Evolutionary conservation across 2,888 invertebrate species (phyloP).

Genomic region (Sisyra terminalis): DNA sequence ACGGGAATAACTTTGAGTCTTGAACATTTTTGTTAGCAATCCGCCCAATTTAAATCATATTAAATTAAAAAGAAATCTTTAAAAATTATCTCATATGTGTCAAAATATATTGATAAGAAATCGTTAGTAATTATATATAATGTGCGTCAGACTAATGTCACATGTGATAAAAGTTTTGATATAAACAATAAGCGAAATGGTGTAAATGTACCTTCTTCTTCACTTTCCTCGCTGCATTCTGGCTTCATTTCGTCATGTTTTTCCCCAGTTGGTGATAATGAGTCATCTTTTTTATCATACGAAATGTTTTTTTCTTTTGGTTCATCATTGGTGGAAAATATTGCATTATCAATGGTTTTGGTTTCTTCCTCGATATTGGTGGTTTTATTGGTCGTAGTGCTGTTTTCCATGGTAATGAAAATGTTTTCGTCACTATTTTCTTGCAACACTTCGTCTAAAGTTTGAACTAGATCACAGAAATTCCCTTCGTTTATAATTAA

Average conservation of each 20-base stretch:
- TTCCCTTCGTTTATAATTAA: slow-evolving; percentile 41
- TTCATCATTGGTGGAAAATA: neutral
- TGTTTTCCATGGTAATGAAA: neutral
- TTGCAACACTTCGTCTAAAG: slow-evolving; percentile 37
- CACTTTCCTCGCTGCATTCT: slow-evolving; percentile 40
- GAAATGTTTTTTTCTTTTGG: too few relatives aligned
- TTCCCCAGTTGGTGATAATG: slow-evolving; percentile 30
- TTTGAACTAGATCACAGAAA: slow-evolving; percentile 41
- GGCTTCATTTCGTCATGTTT: slow-evolving; percentile 71
- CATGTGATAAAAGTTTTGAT: too few relatives aligned
- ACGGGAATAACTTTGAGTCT: slow-evolving; percentile 4
- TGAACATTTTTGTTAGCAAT: neutral
- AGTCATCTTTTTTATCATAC: slow-evolving; percentile 14
- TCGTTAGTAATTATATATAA: neutral
- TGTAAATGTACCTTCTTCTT: slow-evolving; percentile 57
- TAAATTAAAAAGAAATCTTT: slow-evolving; percentile 1
- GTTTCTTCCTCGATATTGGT: slow-evolving; percentile 16
- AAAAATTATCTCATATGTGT: slow-evolving; percentile 1
- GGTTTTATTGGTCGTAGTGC: neutral
- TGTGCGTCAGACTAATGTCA: neutral
- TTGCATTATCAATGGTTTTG: neutral
- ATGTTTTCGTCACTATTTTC: slow-evolving; percentile 16
- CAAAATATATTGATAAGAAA: neutral
- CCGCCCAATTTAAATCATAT: slow-evolving; percentile 8
- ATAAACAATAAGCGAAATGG: too few relatives aligned